Evolutionary conservation across 2,797 vertebrate genomes (phyloP), one percentile per base, ranked within the genome.

Genomic region (Eidolon dupreanum): DNA sequence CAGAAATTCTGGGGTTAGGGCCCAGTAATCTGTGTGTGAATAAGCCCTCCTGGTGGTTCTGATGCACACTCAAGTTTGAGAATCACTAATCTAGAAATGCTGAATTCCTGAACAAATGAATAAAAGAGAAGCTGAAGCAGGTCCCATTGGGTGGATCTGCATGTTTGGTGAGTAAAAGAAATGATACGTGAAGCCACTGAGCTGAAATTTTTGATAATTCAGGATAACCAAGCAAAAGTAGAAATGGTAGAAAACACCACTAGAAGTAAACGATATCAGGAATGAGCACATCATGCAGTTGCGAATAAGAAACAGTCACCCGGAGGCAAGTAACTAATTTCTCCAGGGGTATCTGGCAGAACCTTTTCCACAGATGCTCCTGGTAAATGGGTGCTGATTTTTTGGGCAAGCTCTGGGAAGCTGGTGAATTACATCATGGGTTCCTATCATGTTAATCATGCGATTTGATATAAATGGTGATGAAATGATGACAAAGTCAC

Each of bases 281-380:
- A 87, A 15, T 33, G 33, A 41, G 19, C 2, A 9, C 33, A 33
- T 57, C 9, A 15, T 38, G 81, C 81, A 38, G 84, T 36, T 83
- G 36, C 9, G 66, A n/a, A 43, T 49, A 57, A 77, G 65, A 71
- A 87, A 73, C 31, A 26, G n/a, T 59, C 41, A 53, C 8, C 4
- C 2, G 0, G 22, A 12, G 6, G 13, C 8, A 7, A n/a, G 13
- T 3, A 3, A 17, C 13, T 24, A 28, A 36, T 33, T 65, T 65
- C 43, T 59, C 46, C 43, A 17, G 71, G 10, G 5, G 1, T 15
- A 9, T 36, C 10, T 11, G 49, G 71, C 19, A 78, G 8, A 13
- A 12, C 43, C 16, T 71, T 63, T 19, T 46, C 61, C 22, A 38
- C 5, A 38, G 36, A 33, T 33, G 6, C 51, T 88, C n/a, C 36